Evolutionary conservation across 2,113 vertebrate species (phyloP).

Genomic region (Saguinus midas): DNA sequence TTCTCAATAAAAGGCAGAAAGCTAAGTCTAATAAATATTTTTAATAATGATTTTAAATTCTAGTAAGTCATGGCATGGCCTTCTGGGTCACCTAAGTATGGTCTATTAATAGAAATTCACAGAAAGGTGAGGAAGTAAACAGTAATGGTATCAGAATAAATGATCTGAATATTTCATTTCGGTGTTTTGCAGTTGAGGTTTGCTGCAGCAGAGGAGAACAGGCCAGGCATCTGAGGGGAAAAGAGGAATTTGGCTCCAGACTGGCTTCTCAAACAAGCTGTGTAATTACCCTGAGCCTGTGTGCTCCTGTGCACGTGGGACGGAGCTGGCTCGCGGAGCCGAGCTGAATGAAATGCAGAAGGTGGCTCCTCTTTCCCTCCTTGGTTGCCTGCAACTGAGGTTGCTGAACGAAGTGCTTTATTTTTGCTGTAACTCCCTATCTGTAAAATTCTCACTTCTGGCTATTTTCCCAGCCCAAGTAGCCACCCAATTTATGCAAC

Average conservation of each 20-base stretch:
- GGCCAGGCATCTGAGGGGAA: not conserved
- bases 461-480: not conserved
- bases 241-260: not conserved
- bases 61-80: rapidly evolving
- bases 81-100: not conserved
- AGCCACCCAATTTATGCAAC: not conserved
- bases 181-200: not conserved
- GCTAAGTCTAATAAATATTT: too few species aligned
- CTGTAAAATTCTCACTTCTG: too few species aligned
- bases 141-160: rapidly evolving
- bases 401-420: not conserved
- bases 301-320: too few species aligned
- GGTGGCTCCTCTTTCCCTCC: rapidly evolving
- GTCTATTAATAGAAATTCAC: rapidly evolving
- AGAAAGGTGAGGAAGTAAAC: rapidly evolving
- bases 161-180: not conserved
- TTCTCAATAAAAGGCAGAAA: not conserved
- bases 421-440: too few species aligned
- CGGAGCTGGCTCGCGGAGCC: rapidly evolving
- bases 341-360: not conserved
- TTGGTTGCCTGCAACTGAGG: too few species aligned
- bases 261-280: not conserved
- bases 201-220: rapidly evolving
- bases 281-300: not conserved
- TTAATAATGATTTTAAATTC: not conserved